These are phyloP conservation scores for Zosterops borbonicus DNA, from an alignment of 2,113 vertebrate genomes.

Conservation along the genomic window DNA sequence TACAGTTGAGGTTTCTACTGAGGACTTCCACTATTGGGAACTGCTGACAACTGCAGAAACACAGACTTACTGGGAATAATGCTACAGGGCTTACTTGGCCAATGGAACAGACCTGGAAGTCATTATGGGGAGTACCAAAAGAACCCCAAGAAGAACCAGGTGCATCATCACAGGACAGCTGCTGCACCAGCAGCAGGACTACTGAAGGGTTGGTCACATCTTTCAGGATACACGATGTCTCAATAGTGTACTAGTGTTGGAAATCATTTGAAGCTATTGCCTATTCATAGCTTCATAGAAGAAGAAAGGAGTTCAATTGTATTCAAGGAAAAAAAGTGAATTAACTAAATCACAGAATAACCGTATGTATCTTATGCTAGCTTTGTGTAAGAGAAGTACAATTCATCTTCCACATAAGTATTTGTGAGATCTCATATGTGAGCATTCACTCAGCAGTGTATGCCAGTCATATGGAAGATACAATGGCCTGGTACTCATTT, in stretches of 20 bases:
- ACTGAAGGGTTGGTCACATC: neutral
- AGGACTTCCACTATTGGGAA: neutral
- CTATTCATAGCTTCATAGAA: neutral
- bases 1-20: neutral
- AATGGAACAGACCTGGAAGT: neutral
- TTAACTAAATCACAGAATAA: neutral
- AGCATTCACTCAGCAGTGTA: neutral
- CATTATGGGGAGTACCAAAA: neutral
- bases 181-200: neutral
- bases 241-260: neutral
- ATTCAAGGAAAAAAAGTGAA: neutral
- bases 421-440: neutral
- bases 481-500: neutral
- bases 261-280: neutral
- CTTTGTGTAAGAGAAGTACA: neutral
- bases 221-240: neutral
- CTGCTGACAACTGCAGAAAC: neutral
- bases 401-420: neutral
- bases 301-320: neutral
- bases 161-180: neutral
- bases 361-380: neutral
- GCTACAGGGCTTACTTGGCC: neutral
- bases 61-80: neutral
- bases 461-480: neutral
- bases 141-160: neutral